Evolutionary conservation across 2,888 invertebrate species (phyloP), one percentile per base, ranked within the genome.

Genomic region (Lasiommata megera): DNA sequence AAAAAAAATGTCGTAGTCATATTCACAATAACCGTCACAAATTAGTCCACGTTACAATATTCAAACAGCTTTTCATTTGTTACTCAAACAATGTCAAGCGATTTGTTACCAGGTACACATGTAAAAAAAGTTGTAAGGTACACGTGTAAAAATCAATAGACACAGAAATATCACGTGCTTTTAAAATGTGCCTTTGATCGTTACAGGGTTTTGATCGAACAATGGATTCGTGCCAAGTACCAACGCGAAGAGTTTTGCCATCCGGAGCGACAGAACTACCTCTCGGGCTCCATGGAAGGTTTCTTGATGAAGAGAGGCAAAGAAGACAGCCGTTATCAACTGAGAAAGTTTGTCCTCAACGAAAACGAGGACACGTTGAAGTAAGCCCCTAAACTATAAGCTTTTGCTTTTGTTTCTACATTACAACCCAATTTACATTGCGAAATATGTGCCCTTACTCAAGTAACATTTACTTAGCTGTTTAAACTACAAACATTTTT

Each of bases 181-280:
- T 31, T 7, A 28, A 51, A 28, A 1, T 12, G 8, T 6, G 7
- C 9, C 17, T 31, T 41, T 7, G 6, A 14, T 31, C 8, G 17
- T 88, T 89, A 7, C 87, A 97, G 97, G 79, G 95, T 97, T 44
- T 88, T 98, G 55, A 92, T 96, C 59, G 96, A 97, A 76, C 97
- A 98, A 80, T 98, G 97, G 96, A 97, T 98, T 63, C 92, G 95
- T 65, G 97, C 97, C 6, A 98, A 98, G 83, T 98, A 98, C 82
- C 94, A 96, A 80, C 92, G 97, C 54, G 94, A 96, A 83, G 97
- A 98, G 76, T 98, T 98, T 80, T 94, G 94, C 67, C 94, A 95
- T 69, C 94, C 94, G 0, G 96, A 96, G 70, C 92, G 95, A 29
- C 97, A 96, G 77, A 93, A 92, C 64, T 97, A 97, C 76, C 93